Conservation (phyloP, 2,888 invertebrate genomes). For the Spialia ferax region DNA sequence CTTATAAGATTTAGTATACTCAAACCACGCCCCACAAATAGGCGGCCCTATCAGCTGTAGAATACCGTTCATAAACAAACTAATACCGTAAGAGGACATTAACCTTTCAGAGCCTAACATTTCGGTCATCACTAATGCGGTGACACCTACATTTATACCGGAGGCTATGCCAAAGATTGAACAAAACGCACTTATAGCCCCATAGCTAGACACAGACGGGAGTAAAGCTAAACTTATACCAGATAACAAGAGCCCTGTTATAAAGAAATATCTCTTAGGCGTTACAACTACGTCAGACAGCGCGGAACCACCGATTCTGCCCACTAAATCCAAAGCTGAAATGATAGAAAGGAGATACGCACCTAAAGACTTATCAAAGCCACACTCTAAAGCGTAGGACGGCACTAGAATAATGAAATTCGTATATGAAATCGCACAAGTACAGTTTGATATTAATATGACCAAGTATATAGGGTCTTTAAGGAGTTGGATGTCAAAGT, state of each 20-base stretch:
- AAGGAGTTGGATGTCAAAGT: constrained; percentile 91
- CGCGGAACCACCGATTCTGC: constrained; percentile 94
- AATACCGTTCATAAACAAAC: constrained; percentile 94
- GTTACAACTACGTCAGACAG: constrained; percentile 92
- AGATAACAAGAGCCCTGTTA: constrained; percentile 92
- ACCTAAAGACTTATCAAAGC: constrained; percentile 90
- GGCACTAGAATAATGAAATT: constrained; percentile 95
- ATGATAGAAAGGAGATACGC: constrained; percentile 93
- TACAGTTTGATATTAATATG: constrained; percentile 94
- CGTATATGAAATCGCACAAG: constrained; percentile 95
- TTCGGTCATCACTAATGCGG: constrained; percentile 95
- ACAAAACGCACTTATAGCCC: constrained; percentile 89
- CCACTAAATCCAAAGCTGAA: constrained; percentile 92
- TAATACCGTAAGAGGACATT: constrained; percentile 95
- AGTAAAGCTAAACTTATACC: constrained; percentile 91
- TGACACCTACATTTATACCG: constrained; percentile 94
- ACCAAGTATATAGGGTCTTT: constrained; percentile 93
- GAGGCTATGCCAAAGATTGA: constrained; percentile 93
- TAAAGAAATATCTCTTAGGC: constrained; percentile 94
- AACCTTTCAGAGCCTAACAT: constrained; percentile 94
- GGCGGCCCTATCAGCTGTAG: constrained; percentile 94
- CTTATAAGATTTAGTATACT: constrained; percentile 88
- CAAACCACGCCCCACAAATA: constrained; percentile 91
- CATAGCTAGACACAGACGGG: constrained; percentile 89
- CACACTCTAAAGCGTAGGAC: constrained; percentile 90